Conservation (phyloP, 2,888 invertebrate genomes). For the Cryptocephalus moraei region DNA sequence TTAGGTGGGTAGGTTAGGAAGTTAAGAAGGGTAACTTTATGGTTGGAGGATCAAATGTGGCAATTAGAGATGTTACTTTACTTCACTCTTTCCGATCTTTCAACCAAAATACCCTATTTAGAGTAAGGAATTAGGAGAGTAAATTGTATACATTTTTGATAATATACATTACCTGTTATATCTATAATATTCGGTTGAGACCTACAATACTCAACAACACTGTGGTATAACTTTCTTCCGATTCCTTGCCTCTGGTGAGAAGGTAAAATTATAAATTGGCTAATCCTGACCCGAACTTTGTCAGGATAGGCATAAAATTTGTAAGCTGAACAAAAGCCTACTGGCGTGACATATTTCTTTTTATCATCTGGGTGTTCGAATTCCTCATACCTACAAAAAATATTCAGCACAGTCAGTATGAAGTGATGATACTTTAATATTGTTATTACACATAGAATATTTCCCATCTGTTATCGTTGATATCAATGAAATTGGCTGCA, state of each 20-base stretch:
- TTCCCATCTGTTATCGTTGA: slow-evolving; percentile 86
- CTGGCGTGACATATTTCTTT: slow-evolving; percentile 55
- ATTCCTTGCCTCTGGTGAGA: slow-evolving; percentile 80
- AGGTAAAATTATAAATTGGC: slow-evolving; percentile 88
- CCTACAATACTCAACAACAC: slow-evolving; percentile 26
- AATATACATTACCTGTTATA: slow-evolving; percentile 51
- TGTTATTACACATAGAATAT: slow-evolving; percentile 66
- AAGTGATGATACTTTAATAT: too few species aligned
- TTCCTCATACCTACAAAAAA: slow-evolving; percentile 55
- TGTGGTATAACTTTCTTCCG: slow-evolving; percentile 63
- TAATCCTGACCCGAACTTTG: slow-evolving; percentile 78
- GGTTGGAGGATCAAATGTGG: too few species aligned
- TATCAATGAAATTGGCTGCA: slow-evolving; percentile 88
- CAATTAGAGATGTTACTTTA: too few species aligned
- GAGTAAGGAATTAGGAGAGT: too few species aligned
- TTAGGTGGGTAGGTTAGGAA: too few species aligned
- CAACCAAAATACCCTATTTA: too few species aligned
- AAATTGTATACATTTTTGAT: too few species aligned
- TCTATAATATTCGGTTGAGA: slow-evolving; percentile 47
- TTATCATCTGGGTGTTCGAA: slow-evolving; percentile 49
- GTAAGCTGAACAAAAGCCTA: slow-evolving; percentile 87
- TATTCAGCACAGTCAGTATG: too few species aligned
- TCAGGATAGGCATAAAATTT: slow-evolving; percentile 90
- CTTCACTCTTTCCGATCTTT: too few species aligned
- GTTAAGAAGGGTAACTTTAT: too few species aligned